Evolutionary conservation across 2,797 vertebrate species (phyloP), one percentile per base, ranked within the genome.

Genomic region (Sebastes hubbsi): DNA sequence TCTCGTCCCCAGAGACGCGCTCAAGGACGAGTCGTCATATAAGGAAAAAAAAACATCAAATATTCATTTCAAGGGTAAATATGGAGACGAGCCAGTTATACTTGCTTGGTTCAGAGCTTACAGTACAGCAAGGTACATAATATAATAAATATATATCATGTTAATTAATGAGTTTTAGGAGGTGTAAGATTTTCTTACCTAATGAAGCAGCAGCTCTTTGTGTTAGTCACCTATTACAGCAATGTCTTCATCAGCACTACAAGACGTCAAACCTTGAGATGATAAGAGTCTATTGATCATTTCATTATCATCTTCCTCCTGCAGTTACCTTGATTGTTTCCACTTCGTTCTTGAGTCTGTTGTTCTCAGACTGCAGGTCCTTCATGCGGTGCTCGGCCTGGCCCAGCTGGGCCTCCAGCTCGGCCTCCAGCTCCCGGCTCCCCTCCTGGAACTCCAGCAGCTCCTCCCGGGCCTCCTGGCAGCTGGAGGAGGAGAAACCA

Each of bases 381-480:
- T 97, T 95, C 34, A 97, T 96, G 29, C 97, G 96, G 83, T 97
- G 96, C 89, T 99, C 98, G 2, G 97, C 96, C 75, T 99, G 97
- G 9, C 97, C 95, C 80, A 99, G 94, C 84, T 99, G 97, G 0
- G 97, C 95, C 75, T 99, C 97, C 95, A 99, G 95, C 89, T 99
- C 98, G 0, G 97, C 97, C 93, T 99, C 98, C 89, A 99, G 92
- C 88, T 99, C 98, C 83, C 98, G 94, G 96, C 98, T 99, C 75
- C 97, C 98, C 93, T 98, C 98, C 94, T 99, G 98, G 88, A 98
- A 99, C 88, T 99, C 98, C 91, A 96, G 95, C 90, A 99, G 96
- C 92, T 98, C 98, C 92, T 99, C 97, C 38, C 95, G 97, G 29
- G 97, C 97, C 90, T 99, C 97, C 94, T 97, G 96, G 82, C 95